Percentiles rank a stretch among this genome's conserved stretches.
phyloP scores from a whole-genome alignment of 2,113 vertebrate genomes.

The Brevimyrus niger region DNA sequence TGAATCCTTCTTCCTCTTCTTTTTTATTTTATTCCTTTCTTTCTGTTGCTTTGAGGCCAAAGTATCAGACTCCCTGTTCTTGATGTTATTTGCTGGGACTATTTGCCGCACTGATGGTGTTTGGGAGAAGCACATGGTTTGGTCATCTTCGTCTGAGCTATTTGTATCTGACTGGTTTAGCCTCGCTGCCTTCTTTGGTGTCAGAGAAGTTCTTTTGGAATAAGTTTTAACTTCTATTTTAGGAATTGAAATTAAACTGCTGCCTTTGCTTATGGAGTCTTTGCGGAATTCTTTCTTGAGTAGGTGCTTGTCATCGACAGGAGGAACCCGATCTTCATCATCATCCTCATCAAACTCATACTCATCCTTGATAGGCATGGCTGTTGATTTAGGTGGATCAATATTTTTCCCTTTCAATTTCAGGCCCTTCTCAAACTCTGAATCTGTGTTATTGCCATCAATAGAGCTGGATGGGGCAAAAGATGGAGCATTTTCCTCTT shows the following conservation, averaged over 20 bases:
- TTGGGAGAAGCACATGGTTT: slow-evolving; percentile 66
- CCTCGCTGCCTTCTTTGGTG: slow-evolving; percentile 97
- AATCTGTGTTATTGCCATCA: slow-evolving; percentile 98
- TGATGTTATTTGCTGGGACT: slow-evolving; percentile 69
- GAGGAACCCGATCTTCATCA: slow-evolving; percentile 90
- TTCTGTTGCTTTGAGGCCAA: slow-evolving; percentile 77
- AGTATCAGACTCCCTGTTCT: slow-evolving; percentile 72
- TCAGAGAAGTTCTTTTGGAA: slow-evolving; percentile 86
- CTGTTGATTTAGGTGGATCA: slow-evolving; percentile 76
- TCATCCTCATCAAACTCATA: slow-evolving; percentile 98
- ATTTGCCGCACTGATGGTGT: slow-evolving; percentile 78
- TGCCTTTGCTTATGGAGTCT: slow-evolving; percentile 75
- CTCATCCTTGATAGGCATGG: slow-evolving; percentile 88
- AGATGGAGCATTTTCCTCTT: slow-evolving; percentile 92
- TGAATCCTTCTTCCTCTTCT: slow-evolving; percentile 94
- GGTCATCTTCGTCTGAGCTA: slow-evolving; percentile 89
- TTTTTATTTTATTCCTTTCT: slow-evolving; percentile 92
- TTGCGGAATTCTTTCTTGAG: slow-evolving; percentile 96
- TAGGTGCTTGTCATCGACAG: slow-evolving; percentile 93
- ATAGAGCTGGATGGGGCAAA: slow-evolving; percentile 93
- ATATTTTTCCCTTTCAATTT: slow-evolving; percentile 85
- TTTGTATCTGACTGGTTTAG: slow-evolving; percentile 93
- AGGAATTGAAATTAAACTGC: slow-evolving; percentile 82
- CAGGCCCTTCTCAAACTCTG: slow-evolving; percentile 93
- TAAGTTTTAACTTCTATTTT: slow-evolving; percentile 98